phyloP scores from a whole-genome alignment of 2,113 vertebrate genomes.

The Leiothrix lutea region DNA sequence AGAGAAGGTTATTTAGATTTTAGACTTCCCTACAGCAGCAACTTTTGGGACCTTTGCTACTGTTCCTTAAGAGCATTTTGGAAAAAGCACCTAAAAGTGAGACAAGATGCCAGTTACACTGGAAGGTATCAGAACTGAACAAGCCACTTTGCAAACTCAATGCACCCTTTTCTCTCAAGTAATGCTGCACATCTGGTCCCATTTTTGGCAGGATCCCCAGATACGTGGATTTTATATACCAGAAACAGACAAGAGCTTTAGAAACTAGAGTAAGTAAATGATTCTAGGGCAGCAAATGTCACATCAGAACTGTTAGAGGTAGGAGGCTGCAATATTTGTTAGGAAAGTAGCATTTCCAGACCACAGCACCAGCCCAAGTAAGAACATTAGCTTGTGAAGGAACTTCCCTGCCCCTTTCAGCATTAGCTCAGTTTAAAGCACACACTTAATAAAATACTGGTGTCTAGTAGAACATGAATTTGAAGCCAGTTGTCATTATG shows the following conservation, averaged over 20 bases:
- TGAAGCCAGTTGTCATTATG: neutral
- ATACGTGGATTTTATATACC: neutral
- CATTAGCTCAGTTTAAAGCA: neutral
- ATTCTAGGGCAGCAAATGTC: neutral
- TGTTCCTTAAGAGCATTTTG: neutral
- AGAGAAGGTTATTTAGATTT: neutral
- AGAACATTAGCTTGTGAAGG: neutral
- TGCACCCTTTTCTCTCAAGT: neutral
- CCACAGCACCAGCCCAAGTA: neutral
- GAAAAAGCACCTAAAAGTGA: neutral
- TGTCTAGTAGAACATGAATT: neutral
- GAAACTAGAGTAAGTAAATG: neutral
- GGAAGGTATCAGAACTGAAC: neutral
- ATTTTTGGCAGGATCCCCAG: neutral
- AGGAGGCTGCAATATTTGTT: neutral
- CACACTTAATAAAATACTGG: neutral
- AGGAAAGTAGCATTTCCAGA: neutral
- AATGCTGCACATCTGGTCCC: neutral
- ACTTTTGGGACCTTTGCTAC: neutral
- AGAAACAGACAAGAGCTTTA: neutral
- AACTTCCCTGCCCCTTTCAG: neutral
- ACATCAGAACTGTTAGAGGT: neutral
- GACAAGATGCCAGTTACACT: neutral
- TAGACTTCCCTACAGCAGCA: neutral
- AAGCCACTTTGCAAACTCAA: neutral